Percentiles rank a stretch among this genome's conserved stretches.
phyloP scores from a whole-genome alignment of 2,113 vertebrate species.

The Narcine bancroftii region DNA sequence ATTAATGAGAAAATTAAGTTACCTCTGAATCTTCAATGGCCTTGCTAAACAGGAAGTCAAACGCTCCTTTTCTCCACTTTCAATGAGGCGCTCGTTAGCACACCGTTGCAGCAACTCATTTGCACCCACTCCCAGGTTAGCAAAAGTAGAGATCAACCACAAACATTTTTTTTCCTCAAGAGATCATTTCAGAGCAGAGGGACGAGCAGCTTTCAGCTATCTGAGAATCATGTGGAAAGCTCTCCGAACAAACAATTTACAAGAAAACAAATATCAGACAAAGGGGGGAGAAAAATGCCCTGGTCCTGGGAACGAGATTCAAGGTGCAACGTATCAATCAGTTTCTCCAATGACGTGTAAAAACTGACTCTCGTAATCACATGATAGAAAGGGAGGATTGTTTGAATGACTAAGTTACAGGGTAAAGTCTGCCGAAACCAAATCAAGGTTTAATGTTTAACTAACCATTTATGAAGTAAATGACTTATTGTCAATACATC shows the following conservation, averaged over 20 bases:
- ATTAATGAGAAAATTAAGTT: background rate
- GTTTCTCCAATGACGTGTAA: background rate
- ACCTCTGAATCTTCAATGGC: background rate
- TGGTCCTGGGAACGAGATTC: background rate
- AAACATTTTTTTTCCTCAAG: no score
- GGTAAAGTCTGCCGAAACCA: background rate
- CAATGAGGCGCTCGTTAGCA: background rate
- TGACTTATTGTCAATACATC: background rate
- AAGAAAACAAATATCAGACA: background rate
- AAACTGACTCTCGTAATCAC: background rate
- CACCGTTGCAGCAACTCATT: background rate
- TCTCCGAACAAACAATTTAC: background rate
- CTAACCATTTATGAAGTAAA: background rate
- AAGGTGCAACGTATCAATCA: background rate
- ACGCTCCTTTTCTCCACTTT: background rate
- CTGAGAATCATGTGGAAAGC: background rate
- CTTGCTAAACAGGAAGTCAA: background rate
- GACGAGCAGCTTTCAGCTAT: background rate
- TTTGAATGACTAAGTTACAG: background rate
- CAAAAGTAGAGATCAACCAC: background rate
- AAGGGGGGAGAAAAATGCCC: background rate
- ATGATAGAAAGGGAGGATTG: background rate
- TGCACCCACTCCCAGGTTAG: no score
- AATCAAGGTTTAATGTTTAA: slow-evolving; percentile 14
- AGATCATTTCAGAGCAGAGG: background rate